Percentiles rank a stretch among this genome's conserved stretches.
phyloP scores from a whole-genome alignment of 1,140 invertebrate genomes.

The Elymnias hypermnestra region DNA sequence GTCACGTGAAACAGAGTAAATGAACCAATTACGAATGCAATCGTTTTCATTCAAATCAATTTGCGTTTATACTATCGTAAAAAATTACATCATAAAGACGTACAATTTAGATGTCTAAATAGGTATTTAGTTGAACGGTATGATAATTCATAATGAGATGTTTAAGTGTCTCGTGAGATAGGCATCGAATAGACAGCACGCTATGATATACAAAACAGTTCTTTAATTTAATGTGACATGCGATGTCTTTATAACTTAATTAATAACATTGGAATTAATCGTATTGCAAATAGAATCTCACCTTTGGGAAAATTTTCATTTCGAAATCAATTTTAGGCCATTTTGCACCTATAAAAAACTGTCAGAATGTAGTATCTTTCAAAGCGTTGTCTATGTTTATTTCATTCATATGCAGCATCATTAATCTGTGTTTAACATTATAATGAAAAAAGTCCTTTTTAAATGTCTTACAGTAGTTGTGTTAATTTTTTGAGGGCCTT shows the following conservation, averaged over 20 bases:
- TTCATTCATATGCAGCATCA: too few species aligned
- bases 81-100: constrained; percentile 3
- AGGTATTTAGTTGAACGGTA: constrained; percentile 4
- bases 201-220: constrained; percentile 1
- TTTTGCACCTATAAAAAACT: too few species aligned
- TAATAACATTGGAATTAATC: too few species aligned
- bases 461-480: too few species aligned
- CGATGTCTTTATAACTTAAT: not conserved
- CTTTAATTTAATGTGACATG: constrained; percentile 1
- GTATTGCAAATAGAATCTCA: too few species aligned
- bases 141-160: constrained; percentile 11
- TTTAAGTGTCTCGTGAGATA: not conserved
- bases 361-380: too few species aligned
- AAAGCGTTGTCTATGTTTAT: too few species aligned
- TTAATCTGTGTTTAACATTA: too few species aligned
- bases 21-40: constrained; percentile 4
- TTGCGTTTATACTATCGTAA: constrained; percentile 15
- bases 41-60: constrained; percentile 3
- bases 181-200: not conserved
- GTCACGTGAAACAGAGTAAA: not conserved
- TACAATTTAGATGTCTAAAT: not conserved
- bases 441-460: too few species aligned
- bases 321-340: too few species aligned
- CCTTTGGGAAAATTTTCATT: too few species aligned
- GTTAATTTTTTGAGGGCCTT: too few species aligned